Base-by-base conservation (phyloP, 2,888 invertebrate species). In the Pedicia rivosa region DNA sequence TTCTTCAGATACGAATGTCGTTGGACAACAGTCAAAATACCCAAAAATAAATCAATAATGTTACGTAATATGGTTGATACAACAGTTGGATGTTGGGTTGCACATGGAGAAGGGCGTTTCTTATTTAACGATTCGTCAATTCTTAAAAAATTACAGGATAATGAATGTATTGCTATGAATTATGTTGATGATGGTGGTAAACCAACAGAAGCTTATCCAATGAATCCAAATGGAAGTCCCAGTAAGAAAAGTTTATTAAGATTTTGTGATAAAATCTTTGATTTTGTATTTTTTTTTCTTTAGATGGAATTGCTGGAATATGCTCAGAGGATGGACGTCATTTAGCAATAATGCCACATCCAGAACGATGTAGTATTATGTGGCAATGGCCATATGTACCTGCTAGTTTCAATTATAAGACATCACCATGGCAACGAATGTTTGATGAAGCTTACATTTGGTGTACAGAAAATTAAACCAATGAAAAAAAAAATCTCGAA, bases 271-370 rank as follows among this genome's bases (percentile, higher is more conserved):
- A 9, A 14, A 29, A 15, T 35, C 28, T 20, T 20, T 20, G 20
- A 20, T 6, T 10, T 14, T 24, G 35, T 26, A 17, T 13, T 14
- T 4, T 27, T 27, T 44, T 17, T 44, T 42, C 46, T 45, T 36
- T 60, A 68, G 77, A 68, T 48, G 94, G 90, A 15, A 70, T 92
- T 43, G 95, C 95, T 16, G 94, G 83, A 10, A 62, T 97, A 38
- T 83, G 90, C 48, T 95, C 95, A 0, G 52, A 58, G 2, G 80
- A 95, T 63, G 97, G 95, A 0, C 74, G 95, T 4, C 95, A 97
- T 62, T 67, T 95, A 47, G 97, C 94, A 1, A 74, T 97, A 72
- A 98, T 98, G 97, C 97, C 97, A 3, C 97, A 98, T 66, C 95
- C 97, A 0, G 97, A 98, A 63, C 72, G 95, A 42, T 88, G 87